These are phyloP conservation scores for Melanotus villosus DNA, from an alignment of 2,888 invertebrate genomes.

Conservation along the genomic window DNA sequence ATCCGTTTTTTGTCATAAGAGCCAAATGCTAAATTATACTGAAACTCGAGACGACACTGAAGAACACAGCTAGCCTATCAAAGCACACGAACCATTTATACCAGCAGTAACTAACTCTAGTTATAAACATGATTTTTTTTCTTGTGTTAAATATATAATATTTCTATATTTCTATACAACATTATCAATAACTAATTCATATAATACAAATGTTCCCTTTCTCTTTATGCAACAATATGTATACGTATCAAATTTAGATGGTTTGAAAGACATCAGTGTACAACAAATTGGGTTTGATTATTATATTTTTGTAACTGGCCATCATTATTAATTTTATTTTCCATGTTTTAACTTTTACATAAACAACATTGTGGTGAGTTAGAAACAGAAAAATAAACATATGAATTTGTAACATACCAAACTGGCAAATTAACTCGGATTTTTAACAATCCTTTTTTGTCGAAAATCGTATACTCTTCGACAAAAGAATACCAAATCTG, in stretches of 20 bases:
- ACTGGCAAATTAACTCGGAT: slow-evolving; percentile 64
- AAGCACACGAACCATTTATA: slow-evolving; percentile 69
- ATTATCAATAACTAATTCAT: slow-evolving; percentile 65
- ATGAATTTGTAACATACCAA: slow-evolving; percentile 33
- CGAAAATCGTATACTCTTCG: slow-evolving; percentile 96
- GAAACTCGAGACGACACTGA: slow-evolving; percentile 44
- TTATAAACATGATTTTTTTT: slow-evolving; percentile 65
- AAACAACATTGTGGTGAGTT: slow-evolving; percentile 16
- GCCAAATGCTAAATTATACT: slow-evolving; percentile 28
- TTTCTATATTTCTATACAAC: slow-evolving; percentile 67
- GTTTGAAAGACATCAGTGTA: slow-evolving; percentile 54
- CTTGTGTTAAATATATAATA: slow-evolving; percentile 66
- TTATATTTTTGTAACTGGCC: slow-evolving; percentile 42
- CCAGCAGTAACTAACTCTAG: slow-evolving; percentile 65
- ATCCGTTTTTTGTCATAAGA: slow-evolving; percentile 14
- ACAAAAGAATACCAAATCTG: slow-evolving; percentile 94
- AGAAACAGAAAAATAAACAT: slow-evolving; percentile 33
- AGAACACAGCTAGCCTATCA: slow-evolving; percentile 58
- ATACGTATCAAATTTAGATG: slow-evolving; percentile 64
- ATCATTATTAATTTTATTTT: slow-evolving; percentile 34
- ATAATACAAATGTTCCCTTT: slow-evolving; percentile 68
- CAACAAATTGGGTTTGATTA: slow-evolving; percentile 47
- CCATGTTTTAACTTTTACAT: slow-evolving; percentile 22
- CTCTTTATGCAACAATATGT: slow-evolving; percentile 66
- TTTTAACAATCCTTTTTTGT: slow-evolving; percentile 79